phyloP scores from a whole-genome alignment of 2,888 invertebrate genomes.

The Harpalus rufipes region DNA sequence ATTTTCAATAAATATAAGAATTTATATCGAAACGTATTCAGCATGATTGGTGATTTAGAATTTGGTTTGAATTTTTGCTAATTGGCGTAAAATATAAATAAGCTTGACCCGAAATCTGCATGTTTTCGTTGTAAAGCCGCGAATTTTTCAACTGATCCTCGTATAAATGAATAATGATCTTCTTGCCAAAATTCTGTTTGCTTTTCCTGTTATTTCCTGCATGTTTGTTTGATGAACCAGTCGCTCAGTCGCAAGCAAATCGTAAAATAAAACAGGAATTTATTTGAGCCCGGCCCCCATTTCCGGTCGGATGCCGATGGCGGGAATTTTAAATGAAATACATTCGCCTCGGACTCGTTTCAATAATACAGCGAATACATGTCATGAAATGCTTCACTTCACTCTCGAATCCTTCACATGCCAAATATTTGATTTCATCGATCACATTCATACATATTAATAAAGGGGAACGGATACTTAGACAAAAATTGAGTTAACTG shows the following conservation, averaged over 20 bases:
- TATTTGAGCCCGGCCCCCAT: slow-evolving; percentile 52
- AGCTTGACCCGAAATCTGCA: too few relatives aligned
- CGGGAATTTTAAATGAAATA: slow-evolving; percentile 62
- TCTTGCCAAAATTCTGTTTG: background rate
- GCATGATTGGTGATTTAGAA: too few relatives aligned
- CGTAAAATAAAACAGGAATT: slow-evolving; percentile 63
- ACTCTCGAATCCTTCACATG: background rate
- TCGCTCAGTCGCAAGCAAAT: slow-evolving; percentile 40
- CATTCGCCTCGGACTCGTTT: slow-evolving; percentile 12
- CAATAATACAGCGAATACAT: slow-evolving; percentile 31
- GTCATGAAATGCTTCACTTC: slow-evolving; percentile 15
- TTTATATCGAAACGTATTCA: too few relatives aligned
- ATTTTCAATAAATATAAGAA: too few relatives aligned
- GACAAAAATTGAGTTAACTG: background rate
- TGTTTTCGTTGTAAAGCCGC: too few relatives aligned
- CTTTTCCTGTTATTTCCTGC: background rate
- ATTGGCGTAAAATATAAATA: too few relatives aligned
- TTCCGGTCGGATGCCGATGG: slow-evolving; percentile 15
- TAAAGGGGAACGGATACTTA: background rate
- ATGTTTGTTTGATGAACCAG: slow-evolving; percentile 61
- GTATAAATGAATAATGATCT: too few relatives aligned
- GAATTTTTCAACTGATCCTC: too few relatives aligned
- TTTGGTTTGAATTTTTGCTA: too few relatives aligned
- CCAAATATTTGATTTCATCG: slow-evolving; percentile 6
- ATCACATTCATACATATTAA: background rate